Conservation (phyloP, 2,797 vertebrate genomes). For the Bucorvus abyssinicus region DNA sequence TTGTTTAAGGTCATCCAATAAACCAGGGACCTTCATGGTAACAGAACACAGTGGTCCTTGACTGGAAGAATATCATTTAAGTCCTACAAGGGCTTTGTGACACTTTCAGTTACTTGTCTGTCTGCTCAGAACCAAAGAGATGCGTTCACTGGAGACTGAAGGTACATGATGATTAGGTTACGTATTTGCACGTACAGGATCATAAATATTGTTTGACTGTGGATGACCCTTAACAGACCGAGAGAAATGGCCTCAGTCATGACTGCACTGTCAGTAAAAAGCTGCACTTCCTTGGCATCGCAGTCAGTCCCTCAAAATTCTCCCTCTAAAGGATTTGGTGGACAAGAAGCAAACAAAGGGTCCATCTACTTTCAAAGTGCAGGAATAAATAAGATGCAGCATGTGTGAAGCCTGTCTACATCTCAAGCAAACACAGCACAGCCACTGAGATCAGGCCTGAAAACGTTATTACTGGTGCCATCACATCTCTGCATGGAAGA, state of each 20-base stretch:
- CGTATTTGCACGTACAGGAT: not conserved
- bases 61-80: not conserved
- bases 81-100: not conserved
- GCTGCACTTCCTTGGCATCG: not conserved
- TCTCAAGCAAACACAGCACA: not conserved
- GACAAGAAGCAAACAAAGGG: not conserved
- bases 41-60: not conserved
- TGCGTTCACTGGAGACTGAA: not conserved
- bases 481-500: not conserved
- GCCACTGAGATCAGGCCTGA: not conserved
- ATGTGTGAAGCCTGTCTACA: not conserved
- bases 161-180: not conserved
- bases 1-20: not conserved
- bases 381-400: not conserved
- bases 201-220: not conserved
- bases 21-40: not conserved
- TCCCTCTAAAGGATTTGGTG: not conserved
- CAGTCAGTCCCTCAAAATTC: not conserved
- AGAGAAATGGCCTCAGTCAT: not conserved
- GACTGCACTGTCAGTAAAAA: not conserved
- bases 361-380: not conserved
- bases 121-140: not conserved
- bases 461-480: not conserved
- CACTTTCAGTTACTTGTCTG: not conserved
- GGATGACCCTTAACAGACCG: not conserved